Evolutionary conservation across 2,888 invertebrate species (phyloP), one percentile per base, ranked within the genome.

Genomic region (Ormyrus nitidulus): DNA sequence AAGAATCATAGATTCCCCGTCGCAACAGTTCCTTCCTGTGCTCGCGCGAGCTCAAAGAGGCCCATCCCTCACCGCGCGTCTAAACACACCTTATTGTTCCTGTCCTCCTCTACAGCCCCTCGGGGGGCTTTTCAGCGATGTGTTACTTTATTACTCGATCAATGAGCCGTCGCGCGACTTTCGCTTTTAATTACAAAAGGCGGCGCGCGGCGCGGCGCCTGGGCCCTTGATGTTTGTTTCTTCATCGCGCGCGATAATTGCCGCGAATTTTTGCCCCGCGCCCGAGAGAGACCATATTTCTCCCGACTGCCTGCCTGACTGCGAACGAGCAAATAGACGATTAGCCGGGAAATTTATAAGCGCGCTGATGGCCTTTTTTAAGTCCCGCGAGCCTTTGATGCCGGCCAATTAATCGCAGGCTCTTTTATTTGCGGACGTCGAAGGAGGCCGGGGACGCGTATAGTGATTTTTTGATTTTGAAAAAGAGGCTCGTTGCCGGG

Each of bases 131-230:
- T 73, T 73, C 34, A 19, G 19, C 19, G 49, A 78, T 56, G 73
- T 54, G 66, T 73, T 73, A 61, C 66, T 68, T 78, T 69, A 74
- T 74, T 54, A 19, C 48, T n/a, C 61, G 8, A 65, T 13, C 49
- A 64, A 56, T 56, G 62, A 49, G 48, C 53, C 71, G 65, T 48
- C 48, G 53, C 49, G 19, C 46, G 48, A 59, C 53, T 78, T 61
- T 73, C 56, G 62, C 71, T 73, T 79, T 79, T 79, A 73, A 79
- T 79, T 74, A 64, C 58, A 59, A 72, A 53, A 56, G 61, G n/a
- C 58, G 4, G 10, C 19, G 9, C n/a, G 13, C 3, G 46, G 6
- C 0, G 59, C 11, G 13, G 46, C 56, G 5, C 19, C 19, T 19
- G 19, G 49, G 8, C 9, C n/a, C 46, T 61, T 5, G 62, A 34